Evolutionary conservation across 2,113 vertebrate species (phyloP).

Genomic region (Halichoerus grypus): DNA sequence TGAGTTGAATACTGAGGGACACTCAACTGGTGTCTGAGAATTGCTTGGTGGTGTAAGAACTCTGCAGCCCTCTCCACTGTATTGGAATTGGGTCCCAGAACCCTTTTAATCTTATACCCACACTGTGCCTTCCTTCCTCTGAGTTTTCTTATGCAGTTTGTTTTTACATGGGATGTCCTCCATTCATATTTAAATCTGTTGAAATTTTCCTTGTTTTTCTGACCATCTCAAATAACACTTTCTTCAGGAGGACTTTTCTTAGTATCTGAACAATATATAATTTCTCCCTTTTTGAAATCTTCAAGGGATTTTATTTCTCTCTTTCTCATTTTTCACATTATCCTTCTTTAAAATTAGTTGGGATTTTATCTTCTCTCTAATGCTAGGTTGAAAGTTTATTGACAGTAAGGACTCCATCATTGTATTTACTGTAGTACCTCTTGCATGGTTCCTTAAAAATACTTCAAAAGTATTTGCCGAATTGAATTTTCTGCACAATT

Average conservation of each 20-base stretch:
- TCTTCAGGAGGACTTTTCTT: not conserved
- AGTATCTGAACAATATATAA: not conserved
- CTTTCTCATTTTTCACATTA: not conserved
- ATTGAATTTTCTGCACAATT: constrained; percentile 18
- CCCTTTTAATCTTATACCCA: not conserved
- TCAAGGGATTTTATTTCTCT: not conserved
- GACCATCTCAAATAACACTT: not conserved
- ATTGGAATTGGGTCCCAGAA: not conserved
- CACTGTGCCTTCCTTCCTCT: not conserved
- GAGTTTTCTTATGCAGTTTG: not conserved
- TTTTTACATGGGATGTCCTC: not conserved
- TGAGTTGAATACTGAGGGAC: not conserved
- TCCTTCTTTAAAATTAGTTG: not conserved
- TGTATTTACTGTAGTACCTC: not conserved
- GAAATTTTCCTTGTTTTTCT: not conserved
- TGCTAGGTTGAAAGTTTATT: not conserved
- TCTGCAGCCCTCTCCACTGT: not conserved
- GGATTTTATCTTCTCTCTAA: not conserved
- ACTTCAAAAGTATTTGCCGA: not conserved
- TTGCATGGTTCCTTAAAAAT: not conserved
- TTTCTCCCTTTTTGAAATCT: not conserved
- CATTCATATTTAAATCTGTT: not conserved
- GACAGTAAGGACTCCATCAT: not conserved
- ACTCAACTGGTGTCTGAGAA: not conserved
- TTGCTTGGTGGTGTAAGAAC: not conserved